These are phyloP conservation scores for Tachysurus fulvidraco DNA, from an alignment of 2,113 vertebrate species.

Conservation along the genomic window DNA sequence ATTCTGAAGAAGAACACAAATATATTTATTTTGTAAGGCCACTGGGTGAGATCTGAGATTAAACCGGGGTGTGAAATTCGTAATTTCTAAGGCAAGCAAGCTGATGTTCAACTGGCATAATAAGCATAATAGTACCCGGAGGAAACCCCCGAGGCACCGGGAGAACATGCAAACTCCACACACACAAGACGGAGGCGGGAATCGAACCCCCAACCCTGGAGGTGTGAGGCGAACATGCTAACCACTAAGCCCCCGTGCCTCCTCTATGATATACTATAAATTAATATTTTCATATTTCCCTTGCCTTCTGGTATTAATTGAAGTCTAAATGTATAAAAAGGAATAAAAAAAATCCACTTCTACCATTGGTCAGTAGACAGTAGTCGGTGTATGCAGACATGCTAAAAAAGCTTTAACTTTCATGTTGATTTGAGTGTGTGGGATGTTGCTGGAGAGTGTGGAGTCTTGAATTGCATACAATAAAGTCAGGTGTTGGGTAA, in stretches of 20 bases:
- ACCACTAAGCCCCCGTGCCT: no score
- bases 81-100: neutral
- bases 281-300: neutral
- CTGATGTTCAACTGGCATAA: neutral
- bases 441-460: no score
- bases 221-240: no score
- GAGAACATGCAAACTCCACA: no score
- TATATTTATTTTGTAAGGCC: slow-evolving; percentile 46
- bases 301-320: neutral
- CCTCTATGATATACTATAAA: neutral
- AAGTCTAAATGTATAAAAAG: neutral
- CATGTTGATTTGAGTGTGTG: neutral
- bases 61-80: neutral
- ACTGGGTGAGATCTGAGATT: slow-evolving; percentile 19
- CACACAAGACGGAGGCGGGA: no score
- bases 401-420: neutral
- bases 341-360: neutral
- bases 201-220: no score
- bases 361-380: neutral
- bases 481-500: neutral
- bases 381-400: no score
- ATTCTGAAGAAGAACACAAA: slow-evolving; percentile 27
- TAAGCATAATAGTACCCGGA: no score
- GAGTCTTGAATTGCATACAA: neutral
- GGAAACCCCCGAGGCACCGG: no score